Conservation (phyloP, 2,888 invertebrate genomes). For the Dastarcus helophoroides region DNA sequence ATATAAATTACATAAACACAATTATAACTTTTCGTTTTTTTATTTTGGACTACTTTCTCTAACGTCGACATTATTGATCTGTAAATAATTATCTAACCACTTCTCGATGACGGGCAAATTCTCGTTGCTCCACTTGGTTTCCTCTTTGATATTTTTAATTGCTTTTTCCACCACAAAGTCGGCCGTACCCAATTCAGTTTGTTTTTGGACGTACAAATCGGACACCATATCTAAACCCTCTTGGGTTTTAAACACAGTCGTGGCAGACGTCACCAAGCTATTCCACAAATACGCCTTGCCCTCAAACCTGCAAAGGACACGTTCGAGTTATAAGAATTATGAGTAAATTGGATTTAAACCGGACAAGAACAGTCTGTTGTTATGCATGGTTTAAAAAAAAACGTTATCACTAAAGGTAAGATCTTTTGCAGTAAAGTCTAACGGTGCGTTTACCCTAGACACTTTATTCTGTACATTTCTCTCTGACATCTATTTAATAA, state of each 20-base stretch:
- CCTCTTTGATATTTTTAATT: conserved; percentile 59
- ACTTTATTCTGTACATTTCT: no score
- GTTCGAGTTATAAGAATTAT: no score
- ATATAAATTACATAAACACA: not conserved
- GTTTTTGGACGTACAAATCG: conserved; percentile 49
- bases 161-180: conserved; percentile 63
- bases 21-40: conserved; percentile 2
- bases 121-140: conserved; percentile 64
- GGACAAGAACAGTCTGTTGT: no score
- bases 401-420: no score
- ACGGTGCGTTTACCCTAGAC: no score
- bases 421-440: no score
- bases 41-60: no score
- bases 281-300: conserved; percentile 66
- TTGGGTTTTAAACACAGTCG: conserved; percentile 63
- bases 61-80: conserved; percentile 24
- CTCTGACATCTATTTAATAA: no score
- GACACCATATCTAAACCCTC: conserved; percentile 60
- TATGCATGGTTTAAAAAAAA: no score
- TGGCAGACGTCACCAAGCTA: conserved; percentile 60
- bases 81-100: conserved; percentile 54
- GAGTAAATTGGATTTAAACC: no score
- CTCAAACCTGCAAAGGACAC: conserved; percentile 56
- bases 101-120: conserved; percentile 62
- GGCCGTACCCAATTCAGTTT: conserved; percentile 60